phyloP scores from a whole-genome alignment of 2,888 invertebrate species.

The Nemotelus pantherinus region DNA sequence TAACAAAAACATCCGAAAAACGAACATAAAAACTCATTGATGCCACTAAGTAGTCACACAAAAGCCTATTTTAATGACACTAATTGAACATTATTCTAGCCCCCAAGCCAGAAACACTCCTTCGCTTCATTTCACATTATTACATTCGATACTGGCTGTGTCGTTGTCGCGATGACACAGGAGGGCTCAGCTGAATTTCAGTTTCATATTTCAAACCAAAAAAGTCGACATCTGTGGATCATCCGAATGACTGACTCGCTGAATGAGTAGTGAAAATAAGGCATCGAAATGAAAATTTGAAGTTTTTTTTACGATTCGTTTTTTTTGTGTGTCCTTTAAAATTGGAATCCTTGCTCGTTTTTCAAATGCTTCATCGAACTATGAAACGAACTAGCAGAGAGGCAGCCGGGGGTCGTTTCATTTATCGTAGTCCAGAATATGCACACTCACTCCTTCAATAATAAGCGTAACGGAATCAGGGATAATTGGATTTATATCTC shows the following conservation, averaged over 20 bases:
- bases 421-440: conserved; percentile 20
- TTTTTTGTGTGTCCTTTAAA: neutral
- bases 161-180: neutral
- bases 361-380: neutral
- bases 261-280: conserved; percentile 9
- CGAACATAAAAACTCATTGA: neutral
- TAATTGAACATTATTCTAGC: conserved; percentile 27
- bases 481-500: conserved; percentile 50
- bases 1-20: no score
- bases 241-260: no score
- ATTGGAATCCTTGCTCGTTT: neutral
- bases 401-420: conserved; percentile 6
- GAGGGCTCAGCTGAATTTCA: neutral
- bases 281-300: conserved; percentile 19
- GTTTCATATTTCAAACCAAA: conserved; percentile 27
- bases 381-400: neutral
- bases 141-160: neutral
- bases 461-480: conserved; percentile 50
- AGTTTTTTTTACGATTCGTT: neutral
- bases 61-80: conserved; percentile 15
- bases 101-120: neutral
- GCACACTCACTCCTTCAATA: conserved; percentile 30
- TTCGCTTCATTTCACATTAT: conserved; percentile 6
- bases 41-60: conserved; percentile 9
- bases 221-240: conserved; percentile 28